Evolutionary conservation across 2,888 invertebrate species (phyloP).

Genomic region (Nebria brevicollis): DNA sequence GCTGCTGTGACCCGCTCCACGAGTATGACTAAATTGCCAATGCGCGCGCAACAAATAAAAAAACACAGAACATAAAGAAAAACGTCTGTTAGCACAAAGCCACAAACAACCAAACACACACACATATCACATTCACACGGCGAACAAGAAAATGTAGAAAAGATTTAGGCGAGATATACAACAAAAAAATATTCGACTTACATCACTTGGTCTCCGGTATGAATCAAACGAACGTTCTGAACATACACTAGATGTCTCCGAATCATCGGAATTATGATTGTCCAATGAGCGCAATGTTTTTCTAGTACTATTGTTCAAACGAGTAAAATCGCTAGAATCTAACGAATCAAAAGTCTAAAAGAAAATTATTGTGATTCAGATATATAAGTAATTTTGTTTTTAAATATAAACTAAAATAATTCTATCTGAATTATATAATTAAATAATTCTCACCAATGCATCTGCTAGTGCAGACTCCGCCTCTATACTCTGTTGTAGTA

Average conservation of each 20-base stretch:
- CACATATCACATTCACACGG: not conserved
- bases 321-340: slow-evolving; percentile 56
- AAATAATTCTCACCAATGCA: slow-evolving; percentile 66
- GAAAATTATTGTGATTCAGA: slow-evolving; percentile 43
- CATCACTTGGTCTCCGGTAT: slow-evolving; percentile 81
- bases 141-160: not conserved
- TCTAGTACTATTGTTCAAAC: slow-evolving; percentile 55
- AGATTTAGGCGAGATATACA: not conserved
- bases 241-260: slow-evolving; percentile 95
- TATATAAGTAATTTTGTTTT: not conserved
- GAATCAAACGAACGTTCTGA: slow-evolving; percentile 91
- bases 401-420: not conserved
- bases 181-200: slow-evolving; percentile 64
- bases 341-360: slow-evolving; percentile 55
- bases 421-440: not conserved
- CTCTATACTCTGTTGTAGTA: slow-evolving; percentile 87
- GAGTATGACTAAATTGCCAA: slow-evolving; percentile 75
- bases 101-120: slow-evolving; percentile 4
- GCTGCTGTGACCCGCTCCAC: slow-evolving; percentile 84
- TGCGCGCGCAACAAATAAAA: slow-evolving; percentile 23
- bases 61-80: slow-evolving; percentile 38
- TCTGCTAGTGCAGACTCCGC: slow-evolving; percentile 86
- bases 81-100: slow-evolving; percentile 26
- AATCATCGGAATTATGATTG: slow-evolving; percentile 82
- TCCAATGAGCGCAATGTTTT: slow-evolving; percentile 64